Base-by-base conservation (phyloP, 2,888 invertebrate species). In the Nemapogon koenigi region DNA sequence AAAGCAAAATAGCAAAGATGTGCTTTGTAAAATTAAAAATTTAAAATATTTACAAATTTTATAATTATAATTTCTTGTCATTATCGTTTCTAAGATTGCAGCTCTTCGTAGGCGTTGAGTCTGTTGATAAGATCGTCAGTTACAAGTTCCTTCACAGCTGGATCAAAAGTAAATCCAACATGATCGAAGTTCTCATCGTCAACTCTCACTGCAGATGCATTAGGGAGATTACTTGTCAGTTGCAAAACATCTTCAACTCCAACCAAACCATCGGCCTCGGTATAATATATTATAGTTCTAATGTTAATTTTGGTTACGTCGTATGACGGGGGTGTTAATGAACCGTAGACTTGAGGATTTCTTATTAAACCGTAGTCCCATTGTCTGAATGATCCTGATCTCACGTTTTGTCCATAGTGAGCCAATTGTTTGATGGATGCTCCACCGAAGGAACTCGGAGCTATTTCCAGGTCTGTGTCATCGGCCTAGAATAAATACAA, bases 331-430 rank as follows among this genome's bases (percentile, higher is more conserved):
- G 73, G 65, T 1, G 40, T 40, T 0, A 38, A 19, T 0, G 47
- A 41, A 2, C 62, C 62, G 38, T 73, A 73, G 1, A 39, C 33
- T 3, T 38, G 13, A 1, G 52, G 3, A 38, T 72, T 73, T n/a
- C 22, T 41, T 4, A 46, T 3, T 0, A 38, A 1, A 3, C 64
- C 65, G 33, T 52, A 59, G 29, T 63, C 49, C 57, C 60, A 73
- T 16, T 64, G 48, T 7, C 61, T 51, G 49, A 73, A 73, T 2
- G 41, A 26, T 43, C 49, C 53, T 40, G 61, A 62, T 32, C 61
- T 52, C 10, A 73, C 55, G 41, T 67, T 70, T 46, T 73, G 73
- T 0, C 70, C 70, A 39, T 52, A 73, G 43, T 70, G 71, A 1
- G 62, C 70, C 1, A 63, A 22, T 51, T 71, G 70, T 39, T 70